Conservation (phyloP, 2,888 invertebrate genomes). For the Ariolimax columbianus region DNA sequence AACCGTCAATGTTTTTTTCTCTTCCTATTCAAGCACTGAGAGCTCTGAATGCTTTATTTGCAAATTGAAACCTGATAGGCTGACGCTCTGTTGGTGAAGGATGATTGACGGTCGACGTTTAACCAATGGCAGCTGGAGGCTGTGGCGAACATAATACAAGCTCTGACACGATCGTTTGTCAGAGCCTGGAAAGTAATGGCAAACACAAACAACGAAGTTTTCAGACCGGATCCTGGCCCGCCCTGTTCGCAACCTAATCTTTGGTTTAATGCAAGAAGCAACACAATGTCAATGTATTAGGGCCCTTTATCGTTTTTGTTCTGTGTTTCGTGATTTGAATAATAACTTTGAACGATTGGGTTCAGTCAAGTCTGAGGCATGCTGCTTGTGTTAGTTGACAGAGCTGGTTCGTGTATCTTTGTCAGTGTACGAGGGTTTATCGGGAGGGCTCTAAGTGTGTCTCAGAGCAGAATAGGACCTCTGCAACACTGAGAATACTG, state of each 20-base stretch:
- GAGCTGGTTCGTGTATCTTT: no score
- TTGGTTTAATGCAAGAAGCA: background rate
- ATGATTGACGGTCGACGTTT: constrained; percentile 18
- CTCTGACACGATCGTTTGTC: constrained; percentile 16
- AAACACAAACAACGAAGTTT: constrained; percentile 14
- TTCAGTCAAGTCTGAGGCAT: no score
- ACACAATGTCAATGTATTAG: background rate
- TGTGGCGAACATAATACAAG: background rate
- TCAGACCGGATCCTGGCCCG: background rate
- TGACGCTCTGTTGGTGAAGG: background rate
- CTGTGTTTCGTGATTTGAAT: background rate
- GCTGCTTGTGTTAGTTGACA: no score
- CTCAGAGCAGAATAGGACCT: no score
- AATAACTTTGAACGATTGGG: no score
- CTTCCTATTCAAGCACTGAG: background rate
- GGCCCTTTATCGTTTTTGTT: background rate
- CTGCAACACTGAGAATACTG: no score
- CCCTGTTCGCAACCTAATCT: background rate
- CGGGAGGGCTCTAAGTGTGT: no score
- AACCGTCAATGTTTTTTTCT: background rate
- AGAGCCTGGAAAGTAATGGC: constrained; percentile 1
- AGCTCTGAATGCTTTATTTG: constrained; percentile 12
- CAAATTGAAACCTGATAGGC: constrained; percentile 38
- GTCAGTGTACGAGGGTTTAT: no score
- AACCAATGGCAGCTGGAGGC: constrained; percentile 26